phyloP scores from a whole-genome alignment of 1,140 invertebrate genomes.

The Dermatophagoides farinae region DNA sequence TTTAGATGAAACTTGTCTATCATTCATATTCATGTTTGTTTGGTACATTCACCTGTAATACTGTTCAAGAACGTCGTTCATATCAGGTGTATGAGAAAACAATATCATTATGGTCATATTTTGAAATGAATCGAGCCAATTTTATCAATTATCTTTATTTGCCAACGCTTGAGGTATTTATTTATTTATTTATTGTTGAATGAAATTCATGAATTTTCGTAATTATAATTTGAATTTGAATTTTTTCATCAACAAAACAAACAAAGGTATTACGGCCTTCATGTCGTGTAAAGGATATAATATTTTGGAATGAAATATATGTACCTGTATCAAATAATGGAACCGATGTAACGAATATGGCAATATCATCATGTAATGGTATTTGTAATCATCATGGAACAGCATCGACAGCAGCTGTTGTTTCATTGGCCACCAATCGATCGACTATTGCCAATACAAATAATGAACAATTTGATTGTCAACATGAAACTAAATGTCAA shows the following conservation, averaged over 20 bases:
- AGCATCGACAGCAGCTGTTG: no score
- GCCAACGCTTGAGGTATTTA: constrained; percentile 23
- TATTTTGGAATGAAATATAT: constrained; percentile 66
- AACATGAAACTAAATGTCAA: background rate
- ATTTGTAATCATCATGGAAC: no score
- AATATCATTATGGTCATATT: constrained; percentile 68
- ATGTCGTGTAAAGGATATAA: constrained; percentile 55
- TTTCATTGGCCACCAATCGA: background rate
- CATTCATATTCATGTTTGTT: constrained; percentile 89
- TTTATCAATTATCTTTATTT: constrained; percentile 71
- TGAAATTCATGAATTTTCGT: background rate
- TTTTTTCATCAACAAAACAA: no score
- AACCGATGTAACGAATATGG: background rate
- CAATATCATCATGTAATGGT: no score
- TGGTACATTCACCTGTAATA: constrained; percentile 90
- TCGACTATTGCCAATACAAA: background rate
- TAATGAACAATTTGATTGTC: background rate
- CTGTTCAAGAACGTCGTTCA: constrained; percentile 45
- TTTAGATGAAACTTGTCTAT: constrained; percentile 73
- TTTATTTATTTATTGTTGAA: background rate
- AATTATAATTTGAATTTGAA: background rate
- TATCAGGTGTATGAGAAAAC: constrained; percentile 45
- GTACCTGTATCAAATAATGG: constrained; percentile 26
- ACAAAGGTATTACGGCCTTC: constrained; percentile 56
- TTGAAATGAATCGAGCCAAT: constrained; percentile 39